A percentile compares a stretch with the other conserved stretches of the same genome.
Conservation (phyloP, 2,797 vertebrate genomes). For the Cygnus olor region DNA sequence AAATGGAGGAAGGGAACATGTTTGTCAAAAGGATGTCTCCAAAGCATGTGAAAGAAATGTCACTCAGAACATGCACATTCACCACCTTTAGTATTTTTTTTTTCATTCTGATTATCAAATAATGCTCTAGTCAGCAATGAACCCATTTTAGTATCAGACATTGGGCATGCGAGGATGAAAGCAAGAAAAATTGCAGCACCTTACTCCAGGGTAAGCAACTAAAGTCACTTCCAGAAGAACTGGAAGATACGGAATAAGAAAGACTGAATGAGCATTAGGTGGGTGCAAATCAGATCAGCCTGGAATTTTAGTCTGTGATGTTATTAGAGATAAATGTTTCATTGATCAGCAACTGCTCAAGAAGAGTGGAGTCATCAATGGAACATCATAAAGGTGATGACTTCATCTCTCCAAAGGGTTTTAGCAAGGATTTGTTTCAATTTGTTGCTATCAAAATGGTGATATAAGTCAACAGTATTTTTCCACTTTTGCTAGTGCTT, state of each 20-base stretch:
- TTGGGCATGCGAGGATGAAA: background rate
- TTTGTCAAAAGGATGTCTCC: background rate
- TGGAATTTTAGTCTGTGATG: background rate
- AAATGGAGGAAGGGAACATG: background rate
- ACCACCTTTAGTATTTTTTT: background rate
- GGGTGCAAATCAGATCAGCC: background rate
- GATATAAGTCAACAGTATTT: background rate
- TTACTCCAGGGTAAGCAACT: background rate
- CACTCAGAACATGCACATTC: background rate
- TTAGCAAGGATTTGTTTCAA: background rate
- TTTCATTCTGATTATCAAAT: background rate
- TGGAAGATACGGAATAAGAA: background rate
- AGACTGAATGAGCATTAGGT: background rate
- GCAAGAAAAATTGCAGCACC: background rate
- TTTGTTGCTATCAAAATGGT: background rate
- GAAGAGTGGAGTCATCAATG: background rate
- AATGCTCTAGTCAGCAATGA: background rate
- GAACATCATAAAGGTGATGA: background rate
- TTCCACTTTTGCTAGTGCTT: background rate
- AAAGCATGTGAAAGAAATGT: background rate
- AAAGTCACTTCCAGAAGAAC: background rate
- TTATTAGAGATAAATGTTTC: background rate
- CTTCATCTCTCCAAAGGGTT: background rate
- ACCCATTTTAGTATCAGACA: background rate
- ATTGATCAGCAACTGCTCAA: fast-evolving